Conservation (phyloP, 1,140 invertebrate species). For the Drosophila bocqueti region DNA sequence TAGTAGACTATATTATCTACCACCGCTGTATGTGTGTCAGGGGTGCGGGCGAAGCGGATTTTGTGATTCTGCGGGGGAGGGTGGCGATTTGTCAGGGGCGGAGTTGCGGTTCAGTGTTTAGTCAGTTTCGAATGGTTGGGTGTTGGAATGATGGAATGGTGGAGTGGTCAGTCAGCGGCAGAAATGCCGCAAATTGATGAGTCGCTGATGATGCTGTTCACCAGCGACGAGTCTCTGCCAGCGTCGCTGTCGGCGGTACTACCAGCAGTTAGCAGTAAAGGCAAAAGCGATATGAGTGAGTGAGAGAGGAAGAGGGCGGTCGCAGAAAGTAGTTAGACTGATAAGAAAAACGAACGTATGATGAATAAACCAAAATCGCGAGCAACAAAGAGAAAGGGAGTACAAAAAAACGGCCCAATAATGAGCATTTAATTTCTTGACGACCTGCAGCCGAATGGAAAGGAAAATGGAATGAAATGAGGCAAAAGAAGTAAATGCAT, state of each 20-base stretch:
- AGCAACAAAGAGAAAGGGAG: conserved; percentile 19
- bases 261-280: conserved; percentile 17
- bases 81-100: not conserved
- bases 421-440: conserved; percentile 68
- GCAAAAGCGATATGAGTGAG: conserved; percentile 6
- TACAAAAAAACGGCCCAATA: conserved; percentile 43
- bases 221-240: conserved; percentile 13
- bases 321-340: conserved; percentile 54
- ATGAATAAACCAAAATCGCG: conserved; percentile 37
- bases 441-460: conserved; percentile 60
- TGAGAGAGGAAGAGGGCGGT: not conserved
- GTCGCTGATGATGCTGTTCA: conserved; percentile 27
- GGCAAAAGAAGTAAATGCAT: conserved; percentile 40
- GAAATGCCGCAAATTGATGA: conserved; percentile 54
- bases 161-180: conserved; percentile 27
- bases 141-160: conserved; percentile 14
- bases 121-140: conserved; percentile 11
- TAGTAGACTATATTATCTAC: conserved; percentile 8
- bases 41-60: not conserved
- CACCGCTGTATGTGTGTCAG: not conserved
- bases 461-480: conserved; percentile 47
- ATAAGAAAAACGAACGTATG: conserved; percentile 60
- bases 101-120: conserved; percentile 17
- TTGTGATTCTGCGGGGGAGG: not conserved
- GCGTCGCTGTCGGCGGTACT: conserved; percentile 20